phyloP scores from a whole-genome alignment of 1,140 invertebrate species.

The Saccostrea glomerata region DNA sequence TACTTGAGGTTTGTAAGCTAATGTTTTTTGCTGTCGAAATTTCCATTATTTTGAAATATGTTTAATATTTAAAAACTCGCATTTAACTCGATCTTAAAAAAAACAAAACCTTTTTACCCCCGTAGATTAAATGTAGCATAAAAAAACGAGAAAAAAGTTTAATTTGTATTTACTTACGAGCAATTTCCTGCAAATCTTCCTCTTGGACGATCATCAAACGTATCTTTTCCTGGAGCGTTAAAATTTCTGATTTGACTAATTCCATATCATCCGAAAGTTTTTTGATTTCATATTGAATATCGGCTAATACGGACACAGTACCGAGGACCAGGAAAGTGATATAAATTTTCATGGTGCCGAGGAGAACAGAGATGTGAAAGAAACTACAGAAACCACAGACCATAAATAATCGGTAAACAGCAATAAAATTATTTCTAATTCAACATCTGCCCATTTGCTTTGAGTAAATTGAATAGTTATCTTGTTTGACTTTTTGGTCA shows the following conservation, averaged over 20 bases:
- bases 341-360: background rate
- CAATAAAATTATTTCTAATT: background rate
- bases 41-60: no score
- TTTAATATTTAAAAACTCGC: no score
- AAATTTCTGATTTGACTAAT: conserved; percentile 17
- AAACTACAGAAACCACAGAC: background rate
- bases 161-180: background rate
- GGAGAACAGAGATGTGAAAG: background rate
- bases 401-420: background rate
- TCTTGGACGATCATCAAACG: background rate
- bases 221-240: conserved; percentile 6
- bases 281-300: background rate
- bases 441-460: conserved; percentile 16
- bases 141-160: background rate
- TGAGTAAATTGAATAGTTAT: background rate
- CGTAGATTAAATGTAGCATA: background rate
- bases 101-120: no score
- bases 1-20: no score
- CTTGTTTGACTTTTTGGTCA: conserved; percentile 12
- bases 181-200: background rate
- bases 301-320: background rate
- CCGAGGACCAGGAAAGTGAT: background rate
- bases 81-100: no score
- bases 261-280: conserved; percentile 18
- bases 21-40: no score